Evolutionary conservation across 2,113 vertebrate species (phyloP), one percentile per base, ranked within the genome.

Genomic region (Turdus rufiventris): DNA sequence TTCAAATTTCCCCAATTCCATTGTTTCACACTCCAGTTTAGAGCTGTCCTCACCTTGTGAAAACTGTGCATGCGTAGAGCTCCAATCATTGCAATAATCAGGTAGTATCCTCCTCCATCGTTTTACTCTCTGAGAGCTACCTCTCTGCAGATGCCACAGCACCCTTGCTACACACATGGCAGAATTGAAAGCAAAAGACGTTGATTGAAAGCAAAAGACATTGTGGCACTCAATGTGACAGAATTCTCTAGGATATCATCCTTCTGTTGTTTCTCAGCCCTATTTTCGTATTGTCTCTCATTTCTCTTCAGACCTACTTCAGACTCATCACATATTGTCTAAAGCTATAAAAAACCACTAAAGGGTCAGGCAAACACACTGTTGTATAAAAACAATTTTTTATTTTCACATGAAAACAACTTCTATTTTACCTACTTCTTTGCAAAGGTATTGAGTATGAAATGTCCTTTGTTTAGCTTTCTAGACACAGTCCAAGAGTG

Each of bases 341-440:
- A 58, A 75, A 76, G 58, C 23, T 61, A 54, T 9, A 61, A 62
- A 45, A 12, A 78, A 91, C 79, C n/a, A 84, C 2, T 2, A 80
- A 87, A 88, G 34, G 43, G 29, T 73, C 80, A 94, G 42, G 25
- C 50, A 94, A 86, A 74, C 48, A 67, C 58, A 45, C 0, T 4
- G 29, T 76, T 0, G 0, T 92, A 92, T 14, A 84, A 94, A 96
- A 95, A 2, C 29, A 51, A 26, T 18, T 13, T 63, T 96, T 96
- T 94, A 97, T 96, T 97, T 93, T 80, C 66, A 96, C 70, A 75
- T 60, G 29, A 76, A 85, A 92, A 85, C 73, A 71, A 57, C 6
- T 50, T 66, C 21, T 66, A 50, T 48, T 87, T 85, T 36, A 85
- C 25, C 61, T 62, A 74, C 26, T 57, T 73, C 18, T 89, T 89